Evolutionary conservation across 1,140 invertebrate species (phyloP), one percentile per base, ranked within the genome.

Genomic region (silkworm (Bombyx mori)): DNA sequence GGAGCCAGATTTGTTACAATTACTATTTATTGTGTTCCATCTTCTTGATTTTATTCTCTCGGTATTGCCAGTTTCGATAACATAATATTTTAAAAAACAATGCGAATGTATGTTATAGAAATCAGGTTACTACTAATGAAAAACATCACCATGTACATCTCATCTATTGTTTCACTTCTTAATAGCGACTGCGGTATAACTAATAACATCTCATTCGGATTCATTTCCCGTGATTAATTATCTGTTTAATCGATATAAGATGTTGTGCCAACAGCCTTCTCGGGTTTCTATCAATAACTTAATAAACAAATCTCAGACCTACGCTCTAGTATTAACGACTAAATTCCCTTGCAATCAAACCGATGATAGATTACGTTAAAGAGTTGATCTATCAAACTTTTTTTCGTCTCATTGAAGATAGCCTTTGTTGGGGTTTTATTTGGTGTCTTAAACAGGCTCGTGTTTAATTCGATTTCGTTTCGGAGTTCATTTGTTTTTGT

Each of bases 151-250:
- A 68, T 79, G 69, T 84, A 75, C 49, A 56, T 50, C n/a, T 54
- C 52, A 61, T 52, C 75, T 73, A 85, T 87, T 87, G 84, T 87
- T 87, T 85, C 82, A 85, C 81, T 87, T 84, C 75, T 81, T 85
- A 87, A 85, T 84, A 82, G 81, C 77, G 76, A 84, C 77, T 82
- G 75, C 80, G 77, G 75, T 85, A 83, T 84, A 83, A 86, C 84
- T 87, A 87, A 87, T 86, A 87, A 87, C 84, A 87, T 85, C 82
- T 87, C 84, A 87, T 87, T 87, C 84, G 76, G 82, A 85, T 78
- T 76, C 84, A 83, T 87, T 87, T 86, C 79, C 81, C 73, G 79
- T 86, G 84, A 87, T 87, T 87, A 87, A 87, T 87, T 87, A 86
- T 86, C 78, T 86, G 84, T 84, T 87, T 87, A 87, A 86, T 87